Evolutionary conservation across 2,113 vertebrate genomes (phyloP), one percentile per base, ranked within the genome.

Genomic region (Triplophysa rosa): DNA sequence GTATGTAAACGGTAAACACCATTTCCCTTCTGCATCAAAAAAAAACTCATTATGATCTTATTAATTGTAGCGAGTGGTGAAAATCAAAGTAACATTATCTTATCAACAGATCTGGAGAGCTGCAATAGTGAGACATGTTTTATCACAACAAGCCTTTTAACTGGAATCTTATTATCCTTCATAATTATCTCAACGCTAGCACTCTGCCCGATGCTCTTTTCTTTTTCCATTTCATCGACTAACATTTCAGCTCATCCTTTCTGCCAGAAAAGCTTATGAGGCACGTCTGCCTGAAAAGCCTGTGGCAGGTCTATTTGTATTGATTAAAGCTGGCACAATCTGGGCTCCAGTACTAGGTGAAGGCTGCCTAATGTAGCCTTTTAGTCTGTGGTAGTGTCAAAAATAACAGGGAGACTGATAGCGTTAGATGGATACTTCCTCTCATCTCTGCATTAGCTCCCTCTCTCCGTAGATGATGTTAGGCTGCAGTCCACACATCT

Each of bases 291-390:
- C 14, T 64, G 79, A 45, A 42, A 68, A 79, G 67, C 17, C 24
- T 81, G 78, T 65, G 59, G 74, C 52, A 84, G 70, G 37, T 63
- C 66, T 79, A 71, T 69, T 65, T 73, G 26, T 61, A 71, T 66
- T 82, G 77, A 81, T 79, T 84, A 76, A 81, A 73, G 70, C 64
- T 73, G 58, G 59, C 63, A 78, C 40, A 68, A 14, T 23, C 71
- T 68, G 40, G 70, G 19, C 61, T 63, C 7, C 24, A 61, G 62
- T 17, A 65, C 26, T 54, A 67, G 62, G 56, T 68, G 54, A 58
- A 47, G 26, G 29, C 26, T 33, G 79, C 75, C 63, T 33, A 70
- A 73, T 47, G 77, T 74, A 63, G 74, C 54, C 69, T 74, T 66
- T 64, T 23, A 59, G 71, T 42, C 37, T 45, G 24, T 49, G 47